Percentiles rank a stretch among this genome's conserved stretches.
phyloP scores from a whole-genome alignment of 2,797 vertebrate species.

The Darevskia mixta region DNA sequence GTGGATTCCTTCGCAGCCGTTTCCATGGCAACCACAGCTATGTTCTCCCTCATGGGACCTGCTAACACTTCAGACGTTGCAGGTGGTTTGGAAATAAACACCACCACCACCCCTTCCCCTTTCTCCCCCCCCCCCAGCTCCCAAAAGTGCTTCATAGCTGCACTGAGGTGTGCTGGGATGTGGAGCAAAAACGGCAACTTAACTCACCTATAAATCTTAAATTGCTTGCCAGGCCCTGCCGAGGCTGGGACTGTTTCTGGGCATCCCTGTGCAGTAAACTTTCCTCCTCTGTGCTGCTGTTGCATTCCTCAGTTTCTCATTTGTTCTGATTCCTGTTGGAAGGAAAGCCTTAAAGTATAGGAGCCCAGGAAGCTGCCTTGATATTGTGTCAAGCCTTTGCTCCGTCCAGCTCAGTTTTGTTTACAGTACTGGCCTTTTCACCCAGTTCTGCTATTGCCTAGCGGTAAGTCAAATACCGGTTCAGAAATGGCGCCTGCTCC shows the following conservation, averaged over 20 bases:
- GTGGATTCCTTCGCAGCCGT: neutral
- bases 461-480: too few species aligned
- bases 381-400: too few species aligned
- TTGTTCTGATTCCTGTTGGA: neutral
- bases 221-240: neutral
- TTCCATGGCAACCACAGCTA: constrained; percentile 10
- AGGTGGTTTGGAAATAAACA: neutral
- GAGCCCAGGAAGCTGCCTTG: neutral
- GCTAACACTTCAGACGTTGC: neutral
- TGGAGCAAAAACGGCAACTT: neutral
- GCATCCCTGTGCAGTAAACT: neutral
- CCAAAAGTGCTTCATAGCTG: neutral
- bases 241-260: neutral
- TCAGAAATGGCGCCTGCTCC: neutral
- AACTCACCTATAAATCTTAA: neutral
- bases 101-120: neutral
- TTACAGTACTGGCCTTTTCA: neutral
- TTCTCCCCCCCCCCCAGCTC: too few species aligned
- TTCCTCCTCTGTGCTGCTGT: neutral
- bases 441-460: neutral
- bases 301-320: neutral
- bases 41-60: neutral
- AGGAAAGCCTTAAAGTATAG: neutral
- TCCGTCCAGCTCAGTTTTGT: neutral
- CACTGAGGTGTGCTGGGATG: neutral